Base-by-base conservation (phyloP, 2,888 invertebrate genomes). In the Notocelia uddmanniana region DNA sequence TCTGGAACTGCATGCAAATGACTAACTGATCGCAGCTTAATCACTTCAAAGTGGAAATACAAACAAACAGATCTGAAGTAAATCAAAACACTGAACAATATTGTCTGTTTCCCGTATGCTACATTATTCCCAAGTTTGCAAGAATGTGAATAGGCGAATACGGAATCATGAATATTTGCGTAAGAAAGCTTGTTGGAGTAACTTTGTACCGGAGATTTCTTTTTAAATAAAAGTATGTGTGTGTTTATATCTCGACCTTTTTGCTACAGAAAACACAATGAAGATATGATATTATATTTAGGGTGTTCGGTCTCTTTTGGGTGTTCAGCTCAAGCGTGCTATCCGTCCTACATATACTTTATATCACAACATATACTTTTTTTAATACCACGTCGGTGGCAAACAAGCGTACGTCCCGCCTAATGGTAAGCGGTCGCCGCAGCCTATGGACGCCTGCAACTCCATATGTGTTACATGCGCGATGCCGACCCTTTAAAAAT, bases 101-200 rank as follows among this genome's bases (percentile, higher is more conserved):
- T 37, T 34, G 50, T 18, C 57, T 58, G 34, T 41, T 52, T n/a
- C 37, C 19, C 52, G 52, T 55, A 55, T 66, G 45, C 54, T 66
- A 54, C 55, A 66, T 55, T 55, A 55, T 64, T 64, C 66, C 2
- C 66, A 11, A 55, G 66, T 55, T 66, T 45, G 55, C 45, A 23
- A 45, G 26, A 54, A 66, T 63, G 64, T 64, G 66, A 66, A 66
- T 55, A 45, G 55, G 55, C 26, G 66, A 55, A 66, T 23, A 23
- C 41, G 45, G 66, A 66, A 18, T 66, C 18, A 3, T 55, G 66
- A 66, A 66, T 66, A 66, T 66, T 66, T 66, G 37, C 66, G 54
- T 41, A 54, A 54, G 55, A 50, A 63, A 55, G 54, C 54, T 19
- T 19, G 63, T 41, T 54, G 41, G 66, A 26, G 55, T 41, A 26